Percentiles rank a stretch among this genome's conserved stretches.
These are phyloP conservation scores for Diorhabda elongata DNA, from an alignment of 1,140 invertebrate genomes.

Conservation along the genomic window DNA sequence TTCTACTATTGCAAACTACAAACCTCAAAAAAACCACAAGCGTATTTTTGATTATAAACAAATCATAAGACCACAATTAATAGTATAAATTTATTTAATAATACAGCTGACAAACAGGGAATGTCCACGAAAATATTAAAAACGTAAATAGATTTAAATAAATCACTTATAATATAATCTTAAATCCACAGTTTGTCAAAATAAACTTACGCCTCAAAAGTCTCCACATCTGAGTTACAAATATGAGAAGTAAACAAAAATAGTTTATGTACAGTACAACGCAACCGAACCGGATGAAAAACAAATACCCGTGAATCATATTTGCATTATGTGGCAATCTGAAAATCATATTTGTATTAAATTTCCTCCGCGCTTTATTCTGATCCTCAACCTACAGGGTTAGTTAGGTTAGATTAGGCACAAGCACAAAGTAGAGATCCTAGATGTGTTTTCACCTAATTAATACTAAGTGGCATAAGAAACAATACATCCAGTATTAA, in stretches of 20 bases:
- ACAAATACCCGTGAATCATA: not conserved
- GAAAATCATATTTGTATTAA: no score
- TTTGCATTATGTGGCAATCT: no score
- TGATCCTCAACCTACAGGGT: no score
- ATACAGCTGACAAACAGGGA: slow-evolving; percentile 46
- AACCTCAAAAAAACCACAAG: no score
- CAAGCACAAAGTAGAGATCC: no score
- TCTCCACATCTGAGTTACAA: slow-evolving; percentile 17
- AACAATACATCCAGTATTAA: no score
- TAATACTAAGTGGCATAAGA: no score
- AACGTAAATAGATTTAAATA: slow-evolving; percentile 16
- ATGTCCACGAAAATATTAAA: slow-evolving; percentile 38
- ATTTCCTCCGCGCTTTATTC: no score
- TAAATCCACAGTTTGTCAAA: slow-evolving; percentile 35
- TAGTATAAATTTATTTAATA: slow-evolving; percentile 46
- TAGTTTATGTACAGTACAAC: slow-evolving; percentile 17
- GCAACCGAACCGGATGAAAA: slow-evolving; percentile 5
- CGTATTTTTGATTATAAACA: no score
- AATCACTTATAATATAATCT: slow-evolving; percentile 23
- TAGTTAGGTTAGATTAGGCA: no score
- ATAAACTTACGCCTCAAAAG: slow-evolving; percentile 25
- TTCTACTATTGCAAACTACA: no score
- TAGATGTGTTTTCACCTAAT: no score
- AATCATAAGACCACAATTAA: slow-evolving; percentile 36
- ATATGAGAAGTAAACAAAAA: slow-evolving; percentile 21